These are phyloP conservation scores for Automeris io DNA, from an alignment of 2,888 invertebrate genomes.

Conservation along the genomic window DNA sequence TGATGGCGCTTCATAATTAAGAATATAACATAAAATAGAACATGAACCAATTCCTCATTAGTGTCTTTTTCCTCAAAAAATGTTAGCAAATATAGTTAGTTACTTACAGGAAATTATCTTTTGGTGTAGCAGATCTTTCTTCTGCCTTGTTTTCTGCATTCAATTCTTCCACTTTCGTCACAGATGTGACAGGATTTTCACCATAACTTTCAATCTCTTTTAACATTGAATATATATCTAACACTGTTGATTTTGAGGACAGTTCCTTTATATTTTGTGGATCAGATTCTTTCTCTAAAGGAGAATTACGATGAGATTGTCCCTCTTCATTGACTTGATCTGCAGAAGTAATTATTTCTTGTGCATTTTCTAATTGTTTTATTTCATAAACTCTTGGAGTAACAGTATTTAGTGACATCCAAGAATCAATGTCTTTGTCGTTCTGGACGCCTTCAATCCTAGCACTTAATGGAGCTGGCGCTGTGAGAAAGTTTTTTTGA, in stretches of 20 bases:
- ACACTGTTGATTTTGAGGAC: conserved; percentile 52
- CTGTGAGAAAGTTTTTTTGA: conserved; percentile 43
- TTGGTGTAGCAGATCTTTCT: conserved; percentile 40
- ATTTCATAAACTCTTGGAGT: conserved; percentile 48
- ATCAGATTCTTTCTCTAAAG: conserved; percentile 22
- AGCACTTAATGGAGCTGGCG: conserved; percentile 49
- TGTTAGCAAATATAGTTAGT: conserved; percentile 21
- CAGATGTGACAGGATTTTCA: conserved; percentile 51
- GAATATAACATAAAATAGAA: too few species aligned
- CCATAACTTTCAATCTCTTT: conserved; percentile 70
- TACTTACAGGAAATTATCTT: conserved; percentile 65
- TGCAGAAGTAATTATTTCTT: conserved; percentile 14
- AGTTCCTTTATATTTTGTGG: conserved; percentile 31
- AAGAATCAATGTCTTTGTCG: conserved; percentile 69
- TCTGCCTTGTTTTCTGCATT: conserved; percentile 33
- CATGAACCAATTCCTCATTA: neutral
- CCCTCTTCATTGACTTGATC: conserved; percentile 15
- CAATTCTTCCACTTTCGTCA: conserved; percentile 23
- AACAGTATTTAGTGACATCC: conserved; percentile 66
- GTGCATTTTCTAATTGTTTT: conserved; percentile 22
- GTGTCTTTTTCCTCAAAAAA: too few species aligned
- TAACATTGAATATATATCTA: conserved; percentile 71
- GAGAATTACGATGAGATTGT: conserved; percentile 10
- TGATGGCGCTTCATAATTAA: too few species aligned
- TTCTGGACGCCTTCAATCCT: conserved; percentile 60